Conservation (phyloP, 2,888 invertebrate species). For the Megalurothrips usitatus region DNA sequence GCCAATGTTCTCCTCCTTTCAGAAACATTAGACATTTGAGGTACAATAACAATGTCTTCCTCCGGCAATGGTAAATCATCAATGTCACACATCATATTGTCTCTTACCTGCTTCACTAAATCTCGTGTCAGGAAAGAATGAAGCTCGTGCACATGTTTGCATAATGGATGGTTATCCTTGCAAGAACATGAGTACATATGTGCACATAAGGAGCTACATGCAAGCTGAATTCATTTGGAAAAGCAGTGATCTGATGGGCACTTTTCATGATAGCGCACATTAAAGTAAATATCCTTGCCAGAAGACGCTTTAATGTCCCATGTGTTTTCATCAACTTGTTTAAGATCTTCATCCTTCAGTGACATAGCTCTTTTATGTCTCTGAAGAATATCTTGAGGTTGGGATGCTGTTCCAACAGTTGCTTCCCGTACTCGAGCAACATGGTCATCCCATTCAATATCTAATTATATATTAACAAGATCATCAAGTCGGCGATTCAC, state of each 20-base stretch:
- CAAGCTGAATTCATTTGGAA: neutral
- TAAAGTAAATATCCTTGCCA: neutral
- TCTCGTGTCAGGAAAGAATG: neutral
- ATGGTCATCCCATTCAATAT: slow-evolving; percentile 4
- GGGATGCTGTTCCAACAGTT: neutral
- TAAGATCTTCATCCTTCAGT: neutral
- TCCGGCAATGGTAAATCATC: neutral
- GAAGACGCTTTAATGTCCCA: slow-evolving; percentile 11
- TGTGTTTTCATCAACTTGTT: neutral
- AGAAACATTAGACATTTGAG: neutral
- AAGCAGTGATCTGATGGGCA: neutral
- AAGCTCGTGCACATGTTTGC: neutral
- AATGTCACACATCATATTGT: neutral
- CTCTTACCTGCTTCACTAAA: neutral
- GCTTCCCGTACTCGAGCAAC: neutral
- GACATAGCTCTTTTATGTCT: neutral
- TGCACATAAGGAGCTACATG: neutral
- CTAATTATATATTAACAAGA: neutral
- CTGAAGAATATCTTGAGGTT: neutral
- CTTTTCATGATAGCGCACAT: neutral
- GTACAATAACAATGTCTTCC: neutral
- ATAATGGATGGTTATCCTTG: neutral
- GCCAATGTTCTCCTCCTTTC: neutral
- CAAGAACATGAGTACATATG: slow-evolving; percentile 11
- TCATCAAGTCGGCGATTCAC: neutral